Evolutionary conservation across 1,140 invertebrate genomes (phyloP), one percentile per base, ranked within the genome.

Genomic region (Lasioglossum albipes): DNA sequence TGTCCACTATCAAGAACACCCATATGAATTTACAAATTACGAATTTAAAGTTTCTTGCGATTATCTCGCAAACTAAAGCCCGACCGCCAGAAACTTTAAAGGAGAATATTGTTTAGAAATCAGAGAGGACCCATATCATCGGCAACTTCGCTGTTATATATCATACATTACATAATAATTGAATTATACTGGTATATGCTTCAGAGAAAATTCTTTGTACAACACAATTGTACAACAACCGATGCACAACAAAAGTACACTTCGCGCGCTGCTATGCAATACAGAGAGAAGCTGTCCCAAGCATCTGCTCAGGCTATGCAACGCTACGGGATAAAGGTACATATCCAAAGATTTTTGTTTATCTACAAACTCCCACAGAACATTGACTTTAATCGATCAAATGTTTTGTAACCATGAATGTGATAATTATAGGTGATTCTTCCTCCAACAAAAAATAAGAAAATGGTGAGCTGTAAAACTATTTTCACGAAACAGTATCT

Each of bases 191-290:
- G 27, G 27, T 27, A 27, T 1, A 52, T 59, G 66, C 89, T 86
- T 57, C 90, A 99, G 98, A 95, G 95, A 75, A 95, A 97, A 89
- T 99, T 97, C 93, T 99, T 99, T 94, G 95, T 96, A 66, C 97
- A 99, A 92, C 97, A 99, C 91, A 98, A 99, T 83, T 97, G 97
- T 91, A 95, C 95, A 54, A 97, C 97, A 59, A 96, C 95, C 73
- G 99, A 99, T 94, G 96, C 98, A 22, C 97, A 99, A 85, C 98
- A 99, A 92, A 99, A 99, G 91, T 99, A 99, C 92, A 98, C 97
- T 90, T 99, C 98, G 5, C 94, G 98, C 86, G 98, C 98, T 61
- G 99, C 99, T 7, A 96, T 97, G 89, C 93, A 99, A 79, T 99
- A 99, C 91, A 95, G 96, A 84, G 97, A 98, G 83, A 98, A 98